Evolutionary conservation across 2,113 vertebrate species (phyloP).

Genomic region (Festucalex cinctus): DNA sequence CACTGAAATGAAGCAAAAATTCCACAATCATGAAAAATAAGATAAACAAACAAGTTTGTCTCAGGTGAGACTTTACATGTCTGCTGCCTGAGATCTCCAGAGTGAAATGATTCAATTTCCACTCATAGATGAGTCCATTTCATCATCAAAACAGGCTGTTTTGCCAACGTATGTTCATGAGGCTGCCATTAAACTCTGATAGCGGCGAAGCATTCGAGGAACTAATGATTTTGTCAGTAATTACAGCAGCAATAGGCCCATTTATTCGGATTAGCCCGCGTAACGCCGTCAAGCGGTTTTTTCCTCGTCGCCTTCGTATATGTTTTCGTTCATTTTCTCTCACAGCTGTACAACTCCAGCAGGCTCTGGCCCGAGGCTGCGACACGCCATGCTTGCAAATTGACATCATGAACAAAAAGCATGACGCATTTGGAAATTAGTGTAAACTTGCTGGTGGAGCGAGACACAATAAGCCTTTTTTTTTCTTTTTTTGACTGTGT

Average conservation of each 20-base stretch:
- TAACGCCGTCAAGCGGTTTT: slow-evolving; percentile 6
- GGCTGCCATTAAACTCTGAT: slow-evolving; percentile 45
- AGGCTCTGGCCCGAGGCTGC: slow-evolving; percentile 21
- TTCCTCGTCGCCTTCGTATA: slow-evolving; percentile 8
- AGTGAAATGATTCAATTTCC: slow-evolving; percentile 39
- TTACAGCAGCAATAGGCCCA: slow-evolving; percentile 38
- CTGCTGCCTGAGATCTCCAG: slow-evolving; percentile 43
- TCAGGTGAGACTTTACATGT: slow-evolving; percentile 49
- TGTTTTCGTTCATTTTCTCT: slow-evolving; percentile 9
- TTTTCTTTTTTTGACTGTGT: slow-evolving; percentile 22
- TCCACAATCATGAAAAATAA: not conserved
- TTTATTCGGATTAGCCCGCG: slow-evolving; percentile 47
- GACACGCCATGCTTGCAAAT: slow-evolving; percentile 21
- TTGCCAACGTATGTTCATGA: slow-evolving; percentile 54
- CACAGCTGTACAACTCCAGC: slow-evolving; percentile 6
- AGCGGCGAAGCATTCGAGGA: slow-evolving; percentile 33
- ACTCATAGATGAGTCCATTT: slow-evolving; percentile 33
- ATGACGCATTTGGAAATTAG: slow-evolving; percentile 23
- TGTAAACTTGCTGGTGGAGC: slow-evolving; percentile 26
- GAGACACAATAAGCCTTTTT: slow-evolving; percentile 33
- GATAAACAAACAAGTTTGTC: slow-evolving; percentile 20
- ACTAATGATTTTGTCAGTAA: slow-evolving; percentile 52
- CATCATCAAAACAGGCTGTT: slow-evolving; percentile 31
- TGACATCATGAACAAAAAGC: slow-evolving; percentile 41
- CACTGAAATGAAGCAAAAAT: no score